phyloP scores from a whole-genome alignment of 2,113 vertebrate genomes.

The Vidua macroura region DNA sequence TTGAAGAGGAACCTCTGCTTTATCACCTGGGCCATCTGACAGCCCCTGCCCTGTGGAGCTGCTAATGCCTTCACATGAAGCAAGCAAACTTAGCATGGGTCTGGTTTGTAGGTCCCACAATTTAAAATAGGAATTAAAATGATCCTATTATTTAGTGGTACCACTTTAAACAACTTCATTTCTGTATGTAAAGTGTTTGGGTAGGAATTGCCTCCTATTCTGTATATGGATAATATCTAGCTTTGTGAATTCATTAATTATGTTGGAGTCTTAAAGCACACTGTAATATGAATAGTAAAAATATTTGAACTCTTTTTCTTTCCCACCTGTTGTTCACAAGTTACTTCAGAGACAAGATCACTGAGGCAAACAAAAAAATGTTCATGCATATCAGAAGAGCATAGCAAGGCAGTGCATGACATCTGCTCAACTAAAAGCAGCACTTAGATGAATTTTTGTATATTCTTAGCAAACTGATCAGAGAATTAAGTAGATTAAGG shows the following conservation, averaged over 20 bases:
- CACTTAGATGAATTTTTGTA: background rate
- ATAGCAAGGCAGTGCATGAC: background rate
- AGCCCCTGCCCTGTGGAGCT: background rate
- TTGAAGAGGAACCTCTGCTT: background rate
- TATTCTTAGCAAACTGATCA: background rate
- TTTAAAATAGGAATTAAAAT: background rate
- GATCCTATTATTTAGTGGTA: background rate
- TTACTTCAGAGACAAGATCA: background rate
- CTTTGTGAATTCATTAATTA: background rate
- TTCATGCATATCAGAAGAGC: background rate
- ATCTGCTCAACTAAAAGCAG: background rate
- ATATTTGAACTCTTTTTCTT: background rate
- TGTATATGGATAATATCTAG: background rate
- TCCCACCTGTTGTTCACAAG: background rate
- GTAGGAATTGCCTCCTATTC: background rate
- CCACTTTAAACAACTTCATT: background rate
- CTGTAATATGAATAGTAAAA: background rate
- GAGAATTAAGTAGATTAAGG: background rate
- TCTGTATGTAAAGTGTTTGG: background rate
- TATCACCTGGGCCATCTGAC: background rate
- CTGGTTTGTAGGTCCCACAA: background rate
- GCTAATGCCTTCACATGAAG: background rate
- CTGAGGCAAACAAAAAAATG: background rate
- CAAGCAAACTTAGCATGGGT: accelerated
- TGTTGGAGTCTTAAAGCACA: background rate